phyloP scores from a whole-genome alignment of 1,140 invertebrate genomes.

The Mya arenaria region DNA sequence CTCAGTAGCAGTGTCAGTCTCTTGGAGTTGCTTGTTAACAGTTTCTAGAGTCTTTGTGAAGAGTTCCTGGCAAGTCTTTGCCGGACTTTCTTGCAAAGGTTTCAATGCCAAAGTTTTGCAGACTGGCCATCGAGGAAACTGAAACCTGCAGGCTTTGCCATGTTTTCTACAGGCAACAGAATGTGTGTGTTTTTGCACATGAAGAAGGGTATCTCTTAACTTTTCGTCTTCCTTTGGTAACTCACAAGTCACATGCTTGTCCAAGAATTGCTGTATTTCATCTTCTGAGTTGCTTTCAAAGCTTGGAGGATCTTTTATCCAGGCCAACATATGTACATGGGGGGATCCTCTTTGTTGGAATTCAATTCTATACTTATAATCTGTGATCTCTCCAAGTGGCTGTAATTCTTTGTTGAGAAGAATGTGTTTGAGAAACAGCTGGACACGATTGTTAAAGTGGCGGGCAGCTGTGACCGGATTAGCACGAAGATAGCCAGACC shows the following conservation, averaged over 20 bases:
- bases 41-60: neutral
- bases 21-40: neutral
- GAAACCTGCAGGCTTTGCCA: neutral
- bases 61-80: neutral
- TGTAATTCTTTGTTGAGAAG: neutral
- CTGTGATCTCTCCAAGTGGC: neutral
- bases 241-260: neutral
- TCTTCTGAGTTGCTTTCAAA: neutral
- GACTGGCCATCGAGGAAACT: neutral
- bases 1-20: neutral
- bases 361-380: slow-evolving; percentile 16
- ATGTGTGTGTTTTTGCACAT: neutral
- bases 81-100: neutral
- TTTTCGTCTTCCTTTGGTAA: neutral
- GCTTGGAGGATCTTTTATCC: slow-evolving; percentile 10
- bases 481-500: neutral
- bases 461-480: slow-evolving; percentile 22
- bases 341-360: slow-evolving; percentile 18
- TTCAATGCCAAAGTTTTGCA: neutral
- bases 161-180: neutral
- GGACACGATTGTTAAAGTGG: neutral
- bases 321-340: neutral
- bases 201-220: neutral
- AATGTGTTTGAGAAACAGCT: neutral
- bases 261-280: neutral